Evolutionary conservation across 2,888 invertebrate species (phyloP), one percentile per base, ranked within the genome.

Genomic region (Athetis lepigone): DNA sequence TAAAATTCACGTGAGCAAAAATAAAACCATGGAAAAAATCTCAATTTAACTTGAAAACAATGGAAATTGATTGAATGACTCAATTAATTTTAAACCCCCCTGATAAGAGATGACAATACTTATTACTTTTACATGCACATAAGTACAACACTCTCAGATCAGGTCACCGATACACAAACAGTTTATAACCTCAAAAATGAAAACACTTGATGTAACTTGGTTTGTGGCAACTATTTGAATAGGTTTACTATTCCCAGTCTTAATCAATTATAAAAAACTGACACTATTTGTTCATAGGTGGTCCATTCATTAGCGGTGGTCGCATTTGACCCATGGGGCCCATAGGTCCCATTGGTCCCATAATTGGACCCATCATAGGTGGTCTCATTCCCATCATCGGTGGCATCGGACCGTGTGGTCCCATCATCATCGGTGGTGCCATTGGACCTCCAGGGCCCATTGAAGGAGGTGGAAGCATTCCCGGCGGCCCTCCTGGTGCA

Each of bases 371-470:
- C 95, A 97, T 96, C 84, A 96, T 97, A 66, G 96, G 95, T 27
- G 96, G 96, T 43, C 96, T 95, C 84, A 96, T 96, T 72, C 81
- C 96, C 96, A 97, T 97, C 88, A 96, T 96, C 4, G 97, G 97
- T 94, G 97, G 97, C 95, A 97, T 97, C 5, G 97, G 97, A 55
- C 97, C 97, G 19, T 97, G 97, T 1, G 97, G 97, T 76, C 97
- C 96, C 96, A 98, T 97, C 96, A 97, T 97, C 97, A 97, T 97
- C 0, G 97, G 97, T 83, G 96, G 97, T 18, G 92, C 92, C 96
- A 97, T 96, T 2, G 96, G 97, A 9, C 97, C 97, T 68, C 96
- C 96, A 1, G 97, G 97, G 0, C 97, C 96, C 96, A 97, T 94
- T 55, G 91, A 57, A 13, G 92, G 94, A 9, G 92, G 95, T 13